These are phyloP conservation scores for Elanus axillaris DNA, from an alignment of 2,113 vertebrate species.

Conservation along the genomic window DNA sequence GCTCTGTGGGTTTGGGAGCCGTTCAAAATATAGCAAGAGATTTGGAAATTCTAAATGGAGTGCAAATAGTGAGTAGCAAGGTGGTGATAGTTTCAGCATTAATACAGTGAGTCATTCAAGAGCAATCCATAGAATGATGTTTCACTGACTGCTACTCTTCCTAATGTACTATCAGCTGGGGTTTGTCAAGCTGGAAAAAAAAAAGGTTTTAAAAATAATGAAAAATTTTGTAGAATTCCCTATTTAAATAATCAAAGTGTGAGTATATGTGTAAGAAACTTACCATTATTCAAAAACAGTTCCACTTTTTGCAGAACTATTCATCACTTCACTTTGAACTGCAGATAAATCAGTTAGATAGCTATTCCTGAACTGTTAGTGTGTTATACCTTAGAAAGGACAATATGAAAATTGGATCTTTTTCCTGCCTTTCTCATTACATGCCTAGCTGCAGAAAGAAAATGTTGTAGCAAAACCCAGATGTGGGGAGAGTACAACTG, in stretches of 20 bases:
- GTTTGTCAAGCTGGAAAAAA: background rate
- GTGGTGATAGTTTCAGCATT: background rate
- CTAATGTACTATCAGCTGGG: background rate
- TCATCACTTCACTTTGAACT: background rate
- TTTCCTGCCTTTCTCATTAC: background rate
- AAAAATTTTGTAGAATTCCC: background rate
- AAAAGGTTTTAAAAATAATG: background rate
- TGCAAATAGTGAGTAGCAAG: background rate
- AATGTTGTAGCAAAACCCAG: background rate
- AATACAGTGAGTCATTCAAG: background rate
- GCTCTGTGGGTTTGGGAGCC: background rate
- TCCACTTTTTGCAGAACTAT: background rate
- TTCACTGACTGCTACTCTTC: background rate
- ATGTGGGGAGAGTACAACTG: background rate
- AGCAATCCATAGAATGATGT: background rate
- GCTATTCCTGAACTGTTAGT: background rate
- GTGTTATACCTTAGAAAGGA: background rate
- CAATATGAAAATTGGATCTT: background rate
- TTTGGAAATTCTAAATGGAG: background rate
- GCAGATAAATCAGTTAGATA: background rate
- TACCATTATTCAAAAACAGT: background rate
- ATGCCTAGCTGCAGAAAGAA: background rate
- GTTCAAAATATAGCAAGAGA: background rate
- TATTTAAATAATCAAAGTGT: background rate
- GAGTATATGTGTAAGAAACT: background rate